These are phyloP conservation scores for Ptychodera flava DNA, from an alignment of 35 echinoderm and acorn worm genomes.

Conservation along the genomic window DNA sequence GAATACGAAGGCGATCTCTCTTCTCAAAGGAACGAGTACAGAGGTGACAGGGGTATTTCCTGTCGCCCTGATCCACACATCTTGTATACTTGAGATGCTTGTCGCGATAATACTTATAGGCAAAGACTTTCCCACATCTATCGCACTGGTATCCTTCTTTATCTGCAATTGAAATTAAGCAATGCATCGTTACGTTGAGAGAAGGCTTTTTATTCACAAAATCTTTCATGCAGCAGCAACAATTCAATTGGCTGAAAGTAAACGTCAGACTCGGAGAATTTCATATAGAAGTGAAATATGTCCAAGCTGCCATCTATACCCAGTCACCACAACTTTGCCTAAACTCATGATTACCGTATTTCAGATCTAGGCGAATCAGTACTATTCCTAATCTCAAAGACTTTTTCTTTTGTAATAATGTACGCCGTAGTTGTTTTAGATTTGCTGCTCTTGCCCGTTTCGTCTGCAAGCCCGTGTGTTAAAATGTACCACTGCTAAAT, in stretches of 20 bases:
- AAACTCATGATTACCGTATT: neutral
- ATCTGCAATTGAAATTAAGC: neutral
- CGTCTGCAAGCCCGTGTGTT: no score
- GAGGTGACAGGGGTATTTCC: conserved; percentile 8
- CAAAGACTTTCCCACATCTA: conserved; percentile 3
- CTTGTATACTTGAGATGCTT: conserved; percentile 11
- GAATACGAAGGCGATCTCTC: conserved; percentile 15
- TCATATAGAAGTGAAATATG: neutral
- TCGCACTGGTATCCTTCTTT: conserved; percentile 3
- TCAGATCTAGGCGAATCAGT: neutral
- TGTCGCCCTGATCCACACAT: conserved; percentile 11
- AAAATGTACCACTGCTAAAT: no score
- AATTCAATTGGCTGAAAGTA: neutral
- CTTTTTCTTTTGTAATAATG: no score
- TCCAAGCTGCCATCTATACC: neutral
- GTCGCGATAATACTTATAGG: conserved; percentile 10
- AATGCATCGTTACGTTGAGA: neutral
- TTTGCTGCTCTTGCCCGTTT: no score
- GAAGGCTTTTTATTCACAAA: neutral
- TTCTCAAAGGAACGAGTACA: conserved; percentile 11
- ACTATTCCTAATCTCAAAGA: no score
- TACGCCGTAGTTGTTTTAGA: no score
- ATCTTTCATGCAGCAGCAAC: neutral
- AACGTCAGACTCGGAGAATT: no score
- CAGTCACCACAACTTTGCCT: neutral